phyloP scores from a whole-genome alignment of 2,113 vertebrate genomes.

The Lanius ludovicianus region DNA sequence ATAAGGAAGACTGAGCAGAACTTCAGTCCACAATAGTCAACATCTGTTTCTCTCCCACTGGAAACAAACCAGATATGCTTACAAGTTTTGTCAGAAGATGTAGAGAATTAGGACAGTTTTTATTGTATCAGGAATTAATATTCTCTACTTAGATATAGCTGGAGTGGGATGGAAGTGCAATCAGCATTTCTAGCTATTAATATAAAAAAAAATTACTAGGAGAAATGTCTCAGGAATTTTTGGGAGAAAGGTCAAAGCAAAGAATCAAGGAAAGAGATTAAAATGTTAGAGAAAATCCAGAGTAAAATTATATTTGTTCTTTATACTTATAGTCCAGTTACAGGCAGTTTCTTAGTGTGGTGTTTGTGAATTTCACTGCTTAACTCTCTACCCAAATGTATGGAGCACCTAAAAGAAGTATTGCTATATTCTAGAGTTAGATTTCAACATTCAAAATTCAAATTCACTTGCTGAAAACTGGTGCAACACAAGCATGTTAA shows the following conservation, averaged over 20 bases:
- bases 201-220: not conserved
- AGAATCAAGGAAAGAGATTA: not conserved
- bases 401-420: not conserved
- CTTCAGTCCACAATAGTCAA: not conserved
- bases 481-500: not conserved
- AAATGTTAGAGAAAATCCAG: not conserved
- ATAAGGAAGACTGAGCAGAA: not conserved
- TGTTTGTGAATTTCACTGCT: not conserved
- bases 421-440: not conserved
- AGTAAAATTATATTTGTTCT: not conserved
- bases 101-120: not conserved
- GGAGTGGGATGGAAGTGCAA: accelerated
- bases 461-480: not conserved
- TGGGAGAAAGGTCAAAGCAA: not conserved
- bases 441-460: not conserved
- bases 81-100: not conserved
- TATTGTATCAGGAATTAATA: not conserved
- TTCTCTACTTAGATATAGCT: not conserved
- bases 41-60: not conserved
- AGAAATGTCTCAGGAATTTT: not conserved
- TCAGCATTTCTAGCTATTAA: not conserved
- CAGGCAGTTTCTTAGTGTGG: not conserved
- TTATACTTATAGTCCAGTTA: not conserved
- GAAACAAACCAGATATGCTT: not conserved
- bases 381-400: not conserved